Base-by-base conservation (phyloP, 2,888 invertebrate genomes). In the Reticulitermes lucifugus region DNA sequence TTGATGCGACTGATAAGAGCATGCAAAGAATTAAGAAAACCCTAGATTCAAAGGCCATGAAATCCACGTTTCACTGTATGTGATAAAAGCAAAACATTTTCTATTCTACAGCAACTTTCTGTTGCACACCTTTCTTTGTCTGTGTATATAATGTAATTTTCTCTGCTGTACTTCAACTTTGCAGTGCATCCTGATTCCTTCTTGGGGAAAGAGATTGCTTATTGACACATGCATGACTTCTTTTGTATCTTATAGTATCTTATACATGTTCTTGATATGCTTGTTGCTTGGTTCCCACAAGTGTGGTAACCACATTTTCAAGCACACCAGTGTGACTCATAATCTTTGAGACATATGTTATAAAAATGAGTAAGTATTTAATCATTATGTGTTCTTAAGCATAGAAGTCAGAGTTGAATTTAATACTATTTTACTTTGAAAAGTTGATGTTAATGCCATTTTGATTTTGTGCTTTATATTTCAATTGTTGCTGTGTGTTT, bases 201-300 rank as follows among this genome's bases (percentile, higher is more conserved):
- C 81, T 81, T 81, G 81, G 81, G 81, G 81, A 81, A 81, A 81
- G 81, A 81, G 83, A 83, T 65, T 83, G 83, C 59, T 83, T 83
- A 71, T 21, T 71, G 65, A 65, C 73, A 65, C 73, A 75, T 82
- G 65, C 59, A 71, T 83, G 77, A 25, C 14, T 65, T n/a, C 65
- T 65, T 6, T 25, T 65, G 65, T 65, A 65, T 7, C 25, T 65
- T 65, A 25, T 73, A 41, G 65, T 65, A 65, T 7, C 25, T 65
- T 65, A 25, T 73, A 41, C 73, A 77, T 77, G 77, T 46, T 71
- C 22, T 83, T 46, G 18, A 25, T 46, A 46, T 59, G 59, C 65
- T 22, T 60, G 12, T 55, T 55, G 14, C 55, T 18, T 55, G 55
- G 55, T 55, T 55, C 14, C 55, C 18, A 55, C 18, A 18, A 51